Base-by-base conservation (phyloP, 2,113 vertebrate genomes). In the Regulus satrapa region DNA sequence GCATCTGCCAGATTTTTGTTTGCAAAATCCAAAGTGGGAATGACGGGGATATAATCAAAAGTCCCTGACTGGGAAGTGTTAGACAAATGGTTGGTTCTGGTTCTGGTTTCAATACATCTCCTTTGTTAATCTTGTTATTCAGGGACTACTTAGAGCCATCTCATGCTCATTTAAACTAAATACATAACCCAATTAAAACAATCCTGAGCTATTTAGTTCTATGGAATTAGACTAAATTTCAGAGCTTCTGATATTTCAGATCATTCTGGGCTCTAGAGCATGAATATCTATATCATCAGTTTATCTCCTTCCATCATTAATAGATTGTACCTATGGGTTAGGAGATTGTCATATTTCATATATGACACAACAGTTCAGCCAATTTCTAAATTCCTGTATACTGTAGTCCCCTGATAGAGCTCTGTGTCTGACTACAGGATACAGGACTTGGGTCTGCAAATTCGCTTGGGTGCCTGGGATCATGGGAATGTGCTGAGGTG, bases 111-210 rank as follows among this genome's bases (percentile, higher is more conserved):
- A 93, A 40, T 88, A 41, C 29, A 64, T 90, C 75, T 86, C 72
- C 46, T 85, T 48, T 84, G 82, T 81, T 89, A 97, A 96, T 96
- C 96, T 92, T 80, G n/a, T 97, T 96, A 97, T 89, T 95, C 71
- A 58, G 5, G 52, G 69, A 62, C 81, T 91, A 49, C 89, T 93
- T 88, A 96, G 43, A 92, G 82, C 36, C 41, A 81, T 72, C 76
- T 88, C 61, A 4, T 93, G 79, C 68, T 96, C 76, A 78, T 94
- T 92, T 92, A 90, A 89, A 93, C 90, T 97, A 95, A 96, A 94
- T 56, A 84, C 85, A 67, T 96, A 94, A 97, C 85, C 92, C 90
- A 93, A 96, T 96, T 97, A 96, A 92, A 96, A 81, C n/a, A 74
- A 94, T 90, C 75, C 79, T 78, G 79, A 95, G 88, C 85, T 92